Evolutionary conservation across 2,888 invertebrate species (phyloP), one percentile per base, ranked within the genome.

Genomic region (Agonopterix arenella): DNA sequence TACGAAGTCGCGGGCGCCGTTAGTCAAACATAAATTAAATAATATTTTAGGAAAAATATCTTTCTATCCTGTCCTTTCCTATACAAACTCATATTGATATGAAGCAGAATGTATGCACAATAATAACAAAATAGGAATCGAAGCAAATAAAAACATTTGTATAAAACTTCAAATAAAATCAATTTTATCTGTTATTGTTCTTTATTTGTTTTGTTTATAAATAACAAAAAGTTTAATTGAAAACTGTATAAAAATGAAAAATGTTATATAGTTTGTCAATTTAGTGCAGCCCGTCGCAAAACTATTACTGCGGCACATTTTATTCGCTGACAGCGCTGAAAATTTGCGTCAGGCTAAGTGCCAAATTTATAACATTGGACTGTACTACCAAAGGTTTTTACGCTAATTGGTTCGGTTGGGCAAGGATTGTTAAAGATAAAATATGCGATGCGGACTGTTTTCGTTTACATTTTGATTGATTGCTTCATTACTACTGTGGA

Each of bases 361-460:
- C 88, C 88, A 88, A 89, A 89, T 86, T 88, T 88, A 84, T 84
- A 83, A 83, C 84, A 80, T 82, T 76, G 80, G 74, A 79, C 67
- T 69, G 73, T 76, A 77, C 73, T 76, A 77, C 71, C 72, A 73
- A 80, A 80, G 80, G 83, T 84, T 88, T 85, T 84, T 79, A 75
- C 84, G 66, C 83, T 88, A 88, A 88, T 88, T 89, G 88, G 80
- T 85, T 76, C 69, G 77, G 79, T 74, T 73, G 72, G 70, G 76
- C 73, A 81, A 83, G 88, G 86, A 85, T 84, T 84, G 88, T 86
- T 88, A 85, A 84, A 84, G 85, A 84, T 89, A 88, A 88, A 88
- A 86, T 89, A 88, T 89, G 81, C 88, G 66, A 78, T 80, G 80
- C 84, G 76, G 84, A 80, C 70, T 78, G 83, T 79, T 84, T 81